These are phyloP conservation scores for Penaeus chinensis DNA, from an alignment of 1,140 invertebrate species.

Conservation along the genomic window DNA sequence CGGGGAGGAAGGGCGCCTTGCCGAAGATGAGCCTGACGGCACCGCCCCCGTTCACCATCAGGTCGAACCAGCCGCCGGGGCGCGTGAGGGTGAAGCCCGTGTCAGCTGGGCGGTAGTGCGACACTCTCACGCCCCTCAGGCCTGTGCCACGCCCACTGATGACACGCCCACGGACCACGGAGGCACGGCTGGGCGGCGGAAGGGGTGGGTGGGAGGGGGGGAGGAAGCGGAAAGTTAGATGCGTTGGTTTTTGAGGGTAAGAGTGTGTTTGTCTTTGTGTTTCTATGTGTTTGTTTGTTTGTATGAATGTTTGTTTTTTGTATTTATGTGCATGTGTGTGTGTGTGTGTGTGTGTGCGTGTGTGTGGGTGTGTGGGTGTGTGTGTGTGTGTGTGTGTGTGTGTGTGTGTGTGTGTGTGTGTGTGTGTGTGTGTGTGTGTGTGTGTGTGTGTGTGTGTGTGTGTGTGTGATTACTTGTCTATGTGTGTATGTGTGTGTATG, in stretches of 20 bases:
- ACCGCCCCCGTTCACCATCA: conserved; percentile 96
- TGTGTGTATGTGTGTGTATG: neutral
- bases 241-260: neutral
- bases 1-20: conserved; percentile 88
- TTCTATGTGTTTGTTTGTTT: neutral
- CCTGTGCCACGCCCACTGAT: conserved; percentile 90
- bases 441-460: conserved; percentile 3
- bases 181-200: conserved; percentile 83
- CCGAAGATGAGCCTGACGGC: conserved; percentile 95
- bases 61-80: conserved; percentile 91
- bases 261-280: neutral
- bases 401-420: conserved; percentile 3
- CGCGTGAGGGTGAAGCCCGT: conserved; percentile 89
- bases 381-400: neutral
- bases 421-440: conserved; percentile 6
- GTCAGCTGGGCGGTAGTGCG: conserved; percentile 79
- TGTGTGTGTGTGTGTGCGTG: neutral
- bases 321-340: neutral
- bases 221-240: conserved; percentile 67
- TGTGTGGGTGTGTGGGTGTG: neutral
- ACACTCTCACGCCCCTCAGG: conserved; percentile 92
- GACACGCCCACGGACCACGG: conserved; percentile 93
- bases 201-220: conserved; percentile 69
- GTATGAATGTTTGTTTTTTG: neutral
- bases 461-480: neutral